phyloP scores from a whole-genome alignment of 2,888 invertebrate genomes.

The Limnephilus auricula region DNA sequence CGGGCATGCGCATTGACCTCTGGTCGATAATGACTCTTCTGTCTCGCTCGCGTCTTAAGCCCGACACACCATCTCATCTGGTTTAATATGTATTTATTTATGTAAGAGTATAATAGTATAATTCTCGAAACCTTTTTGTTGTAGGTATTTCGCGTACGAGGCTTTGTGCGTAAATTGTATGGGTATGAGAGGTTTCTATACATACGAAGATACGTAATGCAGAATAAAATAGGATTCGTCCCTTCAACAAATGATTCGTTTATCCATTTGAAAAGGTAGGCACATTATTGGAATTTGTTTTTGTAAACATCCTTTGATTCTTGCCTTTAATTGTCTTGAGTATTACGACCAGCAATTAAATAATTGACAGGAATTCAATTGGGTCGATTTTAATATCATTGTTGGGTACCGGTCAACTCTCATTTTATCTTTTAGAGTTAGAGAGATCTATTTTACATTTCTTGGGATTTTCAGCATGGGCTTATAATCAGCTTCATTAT shows the following conservation, averaged over 20 bases:
- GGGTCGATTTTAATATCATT: background rate
- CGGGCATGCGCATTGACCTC: constrained; percentile 79
- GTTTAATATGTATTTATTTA: constrained; percentile 67
- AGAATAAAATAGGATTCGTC: background rate
- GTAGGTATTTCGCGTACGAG: background rate
- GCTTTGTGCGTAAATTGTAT: background rate
- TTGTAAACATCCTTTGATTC: background rate
- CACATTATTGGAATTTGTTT: background rate
- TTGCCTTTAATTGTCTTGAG: background rate
- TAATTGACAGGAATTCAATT: background rate
- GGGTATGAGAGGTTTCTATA: background rate
- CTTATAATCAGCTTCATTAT: too few relatives aligned
- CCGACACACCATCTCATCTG: constrained; percentile 63
- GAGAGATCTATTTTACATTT: too few relatives aligned
- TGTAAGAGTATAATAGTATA: constrained; percentile 65
- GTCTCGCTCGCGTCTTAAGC: constrained; percentile 71
- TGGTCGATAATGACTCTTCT: constrained; percentile 79
- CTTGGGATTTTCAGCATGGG: background rate
- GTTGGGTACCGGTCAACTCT: background rate
- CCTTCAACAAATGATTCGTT: background rate
- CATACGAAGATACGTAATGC: background rate
- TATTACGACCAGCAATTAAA: background rate
- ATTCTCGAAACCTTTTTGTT: background rate
- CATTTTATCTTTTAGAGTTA: background rate
- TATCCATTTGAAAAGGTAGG: background rate